A percentile compares a stretch with the other conserved stretches of the same genome.
Evolutionary conservation across 2,797 vertebrate genomes (phyloP).

Genomic region (Sebastes kiyomatsui): DNA sequence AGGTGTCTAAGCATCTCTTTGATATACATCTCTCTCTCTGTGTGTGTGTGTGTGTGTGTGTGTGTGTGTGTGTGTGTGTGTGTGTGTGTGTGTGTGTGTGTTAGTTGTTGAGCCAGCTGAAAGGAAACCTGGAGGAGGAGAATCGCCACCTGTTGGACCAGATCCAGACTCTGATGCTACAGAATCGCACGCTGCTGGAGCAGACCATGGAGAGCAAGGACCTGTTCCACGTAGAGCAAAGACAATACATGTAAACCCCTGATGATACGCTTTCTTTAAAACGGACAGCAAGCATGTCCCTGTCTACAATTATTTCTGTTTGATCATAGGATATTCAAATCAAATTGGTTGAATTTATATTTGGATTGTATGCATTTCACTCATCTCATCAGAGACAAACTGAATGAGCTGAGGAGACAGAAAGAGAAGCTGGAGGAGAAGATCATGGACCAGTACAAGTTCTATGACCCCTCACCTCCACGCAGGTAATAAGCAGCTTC

Average conservation of each 20-base stretch:
- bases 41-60: neutral
- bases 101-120: slow-evolving; percentile 96
- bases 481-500: slow-evolving; percentile 85
- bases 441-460: slow-evolving; percentile 99
- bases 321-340: neutral
- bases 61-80: neutral
- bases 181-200: slow-evolving; percentile 95
- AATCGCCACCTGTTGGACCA: slow-evolving; percentile 97
- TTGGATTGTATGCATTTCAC: neutral
- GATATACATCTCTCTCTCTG: neutral
- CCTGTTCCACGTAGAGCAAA: slow-evolving; percentile 97
- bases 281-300: neutral
- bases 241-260: slow-evolving; percentile 93
- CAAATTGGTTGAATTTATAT: neutral
- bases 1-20: neutral
- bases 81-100: neutral
- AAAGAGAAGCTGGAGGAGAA: slow-evolving; percentile 99
- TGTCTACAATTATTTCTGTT: neutral
- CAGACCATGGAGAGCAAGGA: slow-evolving; percentile 99
- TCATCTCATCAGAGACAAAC: slow-evolving; percentile 87
- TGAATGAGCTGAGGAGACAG: slow-evolving; percentile 96
- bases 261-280: neutral
- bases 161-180: slow-evolving; percentile 98
- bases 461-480: slow-evolving; percentile 97
- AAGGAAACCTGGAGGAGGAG: slow-evolving; percentile 98